phyloP scores from a whole-genome alignment of 1,140 invertebrate genomes.

The Bombus sylvicola region DNA sequence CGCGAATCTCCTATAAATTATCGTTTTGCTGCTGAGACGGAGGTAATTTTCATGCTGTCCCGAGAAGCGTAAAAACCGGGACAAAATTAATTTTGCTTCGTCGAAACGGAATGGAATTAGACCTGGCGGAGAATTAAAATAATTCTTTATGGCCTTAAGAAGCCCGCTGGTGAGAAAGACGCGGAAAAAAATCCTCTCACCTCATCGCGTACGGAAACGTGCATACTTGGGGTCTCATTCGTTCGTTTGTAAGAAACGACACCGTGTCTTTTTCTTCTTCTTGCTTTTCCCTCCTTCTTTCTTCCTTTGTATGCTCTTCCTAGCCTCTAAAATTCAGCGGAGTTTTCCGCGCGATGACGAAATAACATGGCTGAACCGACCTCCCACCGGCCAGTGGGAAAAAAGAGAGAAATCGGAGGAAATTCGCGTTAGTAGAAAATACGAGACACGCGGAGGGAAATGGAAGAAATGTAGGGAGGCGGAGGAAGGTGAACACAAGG shows the following conservation, averaged over 20 bases:
- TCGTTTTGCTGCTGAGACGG: constrained; percentile 20
- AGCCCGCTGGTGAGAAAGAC: too few relatives aligned
- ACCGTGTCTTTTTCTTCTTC: neutral
- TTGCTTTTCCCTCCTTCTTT: neutral
- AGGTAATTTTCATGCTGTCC: constrained; percentile 25
- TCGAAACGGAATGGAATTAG: neutral
- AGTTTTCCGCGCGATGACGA: constrained; percentile 2
- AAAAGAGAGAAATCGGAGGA: constrained; percentile 31
- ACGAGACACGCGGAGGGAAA: neutral
- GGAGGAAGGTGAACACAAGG: neutral
- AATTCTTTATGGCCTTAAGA: neutral
- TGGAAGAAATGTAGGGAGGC: constrained; percentile 15
- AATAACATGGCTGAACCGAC: too few relatives aligned
- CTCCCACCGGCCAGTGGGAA: neutral
- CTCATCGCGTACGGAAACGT: neutral
- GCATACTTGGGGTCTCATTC: neutral
- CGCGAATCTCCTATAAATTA: constrained; percentile 43
- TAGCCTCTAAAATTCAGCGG: neutral
- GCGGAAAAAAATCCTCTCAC: neutral
- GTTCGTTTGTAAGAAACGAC: neutral
- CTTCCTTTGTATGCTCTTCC: neutral
- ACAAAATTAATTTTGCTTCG: constrained; percentile 11
- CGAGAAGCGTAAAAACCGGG: neutral
- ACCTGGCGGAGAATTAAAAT: neutral
- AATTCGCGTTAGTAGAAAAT: constrained; percentile 38